Conservation (phyloP, 2,113 vertebrate genomes). For the Coturnix japonica region DNA sequence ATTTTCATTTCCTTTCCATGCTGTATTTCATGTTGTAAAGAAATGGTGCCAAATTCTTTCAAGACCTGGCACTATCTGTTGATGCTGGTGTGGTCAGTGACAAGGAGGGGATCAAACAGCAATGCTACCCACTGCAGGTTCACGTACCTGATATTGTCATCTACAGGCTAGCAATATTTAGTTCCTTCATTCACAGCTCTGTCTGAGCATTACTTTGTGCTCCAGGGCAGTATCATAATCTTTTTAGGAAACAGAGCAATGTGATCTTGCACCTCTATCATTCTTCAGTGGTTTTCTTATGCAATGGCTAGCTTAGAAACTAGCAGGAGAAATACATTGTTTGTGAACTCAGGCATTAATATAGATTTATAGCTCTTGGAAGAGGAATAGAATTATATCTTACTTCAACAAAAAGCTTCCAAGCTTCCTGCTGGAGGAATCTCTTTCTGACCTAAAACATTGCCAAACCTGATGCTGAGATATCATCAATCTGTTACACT, state of each 20-base stretch:
- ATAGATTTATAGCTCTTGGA: neutral
- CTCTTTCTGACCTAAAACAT: neutral
- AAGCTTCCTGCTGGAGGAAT: neutral
- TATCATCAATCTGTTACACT: neutral
- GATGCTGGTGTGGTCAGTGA: neutral
- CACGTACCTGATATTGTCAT: neutral
- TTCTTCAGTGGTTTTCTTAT: neutral
- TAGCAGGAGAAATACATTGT: neutral
- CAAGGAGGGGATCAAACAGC: neutral
- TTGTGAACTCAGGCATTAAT: neutral
- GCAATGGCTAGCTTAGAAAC: neutral
- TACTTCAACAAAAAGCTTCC: neutral
- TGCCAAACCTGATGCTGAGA: neutral
- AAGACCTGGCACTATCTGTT: accelerated
- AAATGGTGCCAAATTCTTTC: neutral
- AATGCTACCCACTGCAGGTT: neutral
- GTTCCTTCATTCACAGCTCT: neutral
- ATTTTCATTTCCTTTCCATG: neutral
- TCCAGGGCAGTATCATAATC: neutral
- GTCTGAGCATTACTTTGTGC: neutral
- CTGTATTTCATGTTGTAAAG: neutral
- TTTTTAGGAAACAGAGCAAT: neutral
- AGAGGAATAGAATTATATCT: neutral
- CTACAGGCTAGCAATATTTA: neutral
- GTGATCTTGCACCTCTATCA: neutral